These are phyloP conservation scores for Cyclophora albipunctata DNA, from an alignment of 2,888 invertebrate genomes.

Conservation along the genomic window DNA sequence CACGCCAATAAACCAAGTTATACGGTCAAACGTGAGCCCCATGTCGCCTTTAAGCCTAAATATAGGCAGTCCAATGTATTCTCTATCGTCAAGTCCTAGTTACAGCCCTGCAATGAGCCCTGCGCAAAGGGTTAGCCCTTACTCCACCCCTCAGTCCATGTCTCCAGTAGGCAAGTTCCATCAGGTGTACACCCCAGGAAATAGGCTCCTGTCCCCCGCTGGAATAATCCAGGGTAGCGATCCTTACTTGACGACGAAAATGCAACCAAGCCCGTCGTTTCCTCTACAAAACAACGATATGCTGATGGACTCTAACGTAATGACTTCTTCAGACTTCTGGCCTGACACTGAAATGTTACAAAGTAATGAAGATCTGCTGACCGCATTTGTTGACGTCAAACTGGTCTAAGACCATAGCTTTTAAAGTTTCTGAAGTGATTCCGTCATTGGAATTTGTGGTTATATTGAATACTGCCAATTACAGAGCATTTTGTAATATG, in stretches of 20 bases:
- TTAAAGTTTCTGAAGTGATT: slow-evolving; percentile 9
- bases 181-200: slow-evolving; percentile 45
- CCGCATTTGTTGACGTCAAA: slow-evolving; percentile 63
- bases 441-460: slow-evolving; percentile 13
- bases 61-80: slow-evolving; percentile 53
- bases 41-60: slow-evolving; percentile 59
- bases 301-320: slow-evolving; percentile 42
- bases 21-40: slow-evolving; percentile 32
- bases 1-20: slow-evolving; percentile 24
- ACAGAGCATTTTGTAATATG: slow-evolving; percentile 21
- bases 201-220: slow-evolving; percentile 42
- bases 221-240: slow-evolving; percentile 51
- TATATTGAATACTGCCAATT: slow-evolving; percentile 19
- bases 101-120: slow-evolving; percentile 53
- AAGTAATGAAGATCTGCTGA: slow-evolving; percentile 49
- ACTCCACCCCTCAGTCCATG: slow-evolving; percentile 55
- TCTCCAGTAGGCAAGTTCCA: slow-evolving; percentile 52
- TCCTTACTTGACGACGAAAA: slow-evolving; percentile 57
- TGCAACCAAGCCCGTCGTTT: slow-evolving; percentile 57
- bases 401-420: slow-evolving; percentile 30
- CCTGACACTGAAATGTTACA: slow-evolving; percentile 53
- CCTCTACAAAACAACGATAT: slow-evolving; percentile 42
- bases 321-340: slow-evolving; percentile 54
- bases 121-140: slow-evolving; percentile 40
- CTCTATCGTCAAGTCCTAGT: slow-evolving; percentile 55